Percentiles rank a stretch among this genome's conserved stretches.
Conservation (phyloP, 1,140 invertebrate species). For the Mercenaria mercenaria region DNA sequence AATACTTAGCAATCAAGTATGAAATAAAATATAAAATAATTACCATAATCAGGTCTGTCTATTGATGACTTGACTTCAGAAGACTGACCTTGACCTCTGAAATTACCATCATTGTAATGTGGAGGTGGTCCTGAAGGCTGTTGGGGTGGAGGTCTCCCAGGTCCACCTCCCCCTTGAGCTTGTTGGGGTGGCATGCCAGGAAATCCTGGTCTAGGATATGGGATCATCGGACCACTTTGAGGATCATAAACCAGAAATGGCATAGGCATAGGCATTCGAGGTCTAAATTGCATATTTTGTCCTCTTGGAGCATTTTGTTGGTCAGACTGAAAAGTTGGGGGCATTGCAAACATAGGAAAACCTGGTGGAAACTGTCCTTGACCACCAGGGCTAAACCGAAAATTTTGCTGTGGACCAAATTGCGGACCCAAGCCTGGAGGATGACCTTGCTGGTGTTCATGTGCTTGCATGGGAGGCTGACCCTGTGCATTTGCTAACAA, state of each 20-base stretch:
- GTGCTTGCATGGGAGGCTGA: no score
- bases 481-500: no score
- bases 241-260: neutral
- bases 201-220: neutral
- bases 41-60: neutral
- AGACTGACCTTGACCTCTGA: neutral
- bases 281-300: neutral
- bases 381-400: neutral
- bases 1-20: no score
- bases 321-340: neutral
- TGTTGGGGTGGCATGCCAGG: neutral
- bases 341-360: neutral
- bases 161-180: neutral
- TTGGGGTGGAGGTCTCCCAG: neutral
- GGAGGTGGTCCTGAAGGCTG: neutral
- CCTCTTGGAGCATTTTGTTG: neutral
- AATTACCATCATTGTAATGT: neutral
- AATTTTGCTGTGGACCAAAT: no score
- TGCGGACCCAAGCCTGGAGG: no score
- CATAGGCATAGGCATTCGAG: neutral
- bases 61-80: neutral
- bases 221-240: neutral
- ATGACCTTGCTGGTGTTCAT: no score
- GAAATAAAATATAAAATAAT: no score
- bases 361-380: neutral